Evolutionary conservation across 2,888 invertebrate genomes (phyloP).

Genomic region (Parascotia fuliginaria): DNA sequence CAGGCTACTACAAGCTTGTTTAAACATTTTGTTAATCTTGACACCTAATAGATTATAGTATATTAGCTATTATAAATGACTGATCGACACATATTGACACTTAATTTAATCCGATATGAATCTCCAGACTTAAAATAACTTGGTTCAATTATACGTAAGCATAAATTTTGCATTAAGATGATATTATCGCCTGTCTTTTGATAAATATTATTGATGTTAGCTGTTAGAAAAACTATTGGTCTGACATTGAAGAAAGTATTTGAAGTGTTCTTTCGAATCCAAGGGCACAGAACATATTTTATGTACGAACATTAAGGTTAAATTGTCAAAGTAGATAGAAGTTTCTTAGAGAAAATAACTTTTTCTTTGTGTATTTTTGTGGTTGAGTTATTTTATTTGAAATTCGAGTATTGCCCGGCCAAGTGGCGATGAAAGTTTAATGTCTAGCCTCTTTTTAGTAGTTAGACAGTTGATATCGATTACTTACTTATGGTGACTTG

Average conservation of each 20-base stretch:
- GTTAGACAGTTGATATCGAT: constrained; percentile 16
- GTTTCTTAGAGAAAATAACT: constrained; percentile 9
- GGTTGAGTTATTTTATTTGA: constrained; percentile 28
- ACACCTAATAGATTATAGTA: too few relatives aligned
- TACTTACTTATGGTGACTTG: neutral
- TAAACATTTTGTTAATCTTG: too few relatives aligned
- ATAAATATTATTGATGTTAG: neutral
- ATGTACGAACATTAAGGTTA: neutral
- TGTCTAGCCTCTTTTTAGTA: constrained; percentile 14
- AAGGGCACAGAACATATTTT: neutral
- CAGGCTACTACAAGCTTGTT: too few relatives aligned
- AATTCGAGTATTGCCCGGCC: constrained; percentile 14
- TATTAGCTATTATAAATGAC: too few relatives aligned
- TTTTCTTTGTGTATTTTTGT: constrained; percentile 23
- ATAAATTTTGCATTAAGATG: neutral
- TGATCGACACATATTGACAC: too few relatives aligned
- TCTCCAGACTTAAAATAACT: neutral
- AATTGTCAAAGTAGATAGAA: constrained; percentile 11
- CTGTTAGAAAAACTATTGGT: neutral
- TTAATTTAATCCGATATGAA: neutral
- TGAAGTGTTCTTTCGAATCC: neutral
- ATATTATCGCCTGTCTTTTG: neutral
- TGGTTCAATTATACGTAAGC: neutral
- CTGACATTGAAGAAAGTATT: neutral
- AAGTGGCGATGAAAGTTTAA: constrained; percentile 37